These are phyloP conservation scores for Chrysina gloriosa DNA, from an alignment of 2,888 invertebrate genomes.

Conservation along the genomic window DNA sequence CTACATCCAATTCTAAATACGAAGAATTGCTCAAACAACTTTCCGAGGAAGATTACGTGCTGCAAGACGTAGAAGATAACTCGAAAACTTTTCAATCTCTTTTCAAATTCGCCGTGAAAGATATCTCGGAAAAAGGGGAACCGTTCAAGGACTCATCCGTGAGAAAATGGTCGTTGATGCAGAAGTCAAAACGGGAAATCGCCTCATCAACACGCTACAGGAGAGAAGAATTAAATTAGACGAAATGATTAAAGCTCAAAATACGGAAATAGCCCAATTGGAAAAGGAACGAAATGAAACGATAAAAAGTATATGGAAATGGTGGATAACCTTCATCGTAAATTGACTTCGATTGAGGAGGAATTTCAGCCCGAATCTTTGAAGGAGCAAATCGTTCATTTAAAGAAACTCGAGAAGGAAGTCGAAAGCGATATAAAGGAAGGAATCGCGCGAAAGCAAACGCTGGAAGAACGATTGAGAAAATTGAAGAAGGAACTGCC, in stretches of 20 bases:
- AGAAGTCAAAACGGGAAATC: not conserved
- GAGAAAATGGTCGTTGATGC: not conserved
- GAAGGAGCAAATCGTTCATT: not conserved
- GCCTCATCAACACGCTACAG: not conserved
- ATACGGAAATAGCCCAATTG: not conserved
- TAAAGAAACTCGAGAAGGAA: not conserved
- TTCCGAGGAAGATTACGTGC: not conserved
- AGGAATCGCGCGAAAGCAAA: not conserved
- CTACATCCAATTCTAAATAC: not conserved
- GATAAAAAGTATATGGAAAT: not conserved
- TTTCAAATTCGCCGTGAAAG: not conserved
- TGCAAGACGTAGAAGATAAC: conserved; percentile 5
- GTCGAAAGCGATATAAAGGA: not conserved
- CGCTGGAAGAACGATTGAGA: not conserved
- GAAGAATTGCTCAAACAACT: conserved; percentile 6
- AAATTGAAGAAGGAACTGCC: conserved; percentile 1
- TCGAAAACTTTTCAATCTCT: not conserved
- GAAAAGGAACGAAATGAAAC: conserved; percentile 6
- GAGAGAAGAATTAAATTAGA: not conserved
- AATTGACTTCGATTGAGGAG: not conserved
- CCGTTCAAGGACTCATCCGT: not conserved
- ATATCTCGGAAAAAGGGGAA: not conserved
- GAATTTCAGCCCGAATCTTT: conserved; percentile 7
- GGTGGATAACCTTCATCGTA: not conserved
- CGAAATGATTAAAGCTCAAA: not conserved